Evolutionary conservation across 2,113 vertebrate genomes (phyloP).

Genomic region (Cottus gobio): DNA sequence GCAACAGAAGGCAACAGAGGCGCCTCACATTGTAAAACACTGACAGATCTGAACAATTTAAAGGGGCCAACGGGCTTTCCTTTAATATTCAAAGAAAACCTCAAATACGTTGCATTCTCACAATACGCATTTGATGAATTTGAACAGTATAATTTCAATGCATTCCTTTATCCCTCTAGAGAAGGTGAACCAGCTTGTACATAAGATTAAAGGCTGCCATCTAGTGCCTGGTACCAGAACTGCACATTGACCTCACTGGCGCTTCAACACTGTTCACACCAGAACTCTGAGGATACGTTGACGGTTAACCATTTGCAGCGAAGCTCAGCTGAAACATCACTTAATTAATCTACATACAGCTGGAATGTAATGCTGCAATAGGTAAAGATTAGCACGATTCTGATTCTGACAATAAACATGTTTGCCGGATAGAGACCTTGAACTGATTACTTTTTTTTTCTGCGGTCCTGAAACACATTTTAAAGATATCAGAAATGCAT

Average conservation of each 20-base stretch:
- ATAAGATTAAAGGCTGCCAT: constrained; percentile 49
- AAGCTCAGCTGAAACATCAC: neutral
- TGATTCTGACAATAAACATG: no score
- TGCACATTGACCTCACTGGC: neutral
- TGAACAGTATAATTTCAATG: neutral
- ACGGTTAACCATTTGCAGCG: neutral
- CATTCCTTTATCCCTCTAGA: neutral
- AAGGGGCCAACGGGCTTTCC: neutral
- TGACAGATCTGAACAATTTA: neutral
- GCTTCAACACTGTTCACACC: neutral
- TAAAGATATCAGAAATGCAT: neutral
- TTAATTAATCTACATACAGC: neutral
- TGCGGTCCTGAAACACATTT: neutral
- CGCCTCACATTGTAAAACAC: neutral
- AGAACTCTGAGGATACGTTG: neutral
- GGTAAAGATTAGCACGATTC: neutral
- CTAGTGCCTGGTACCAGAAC: constrained; percentile 49
- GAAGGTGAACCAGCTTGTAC: neutral
- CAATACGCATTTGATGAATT: neutral
- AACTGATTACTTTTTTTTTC: neutral
- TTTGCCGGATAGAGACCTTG: neutral
- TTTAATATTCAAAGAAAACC: constrained; percentile 10
- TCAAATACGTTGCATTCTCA: neutral
- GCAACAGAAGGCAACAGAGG: constrained; percentile 46
- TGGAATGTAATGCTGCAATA: neutral